Evolutionary conservation across 2,888 invertebrate genomes (phyloP).

Genomic region (Ashinkailepas kermadecensis): DNA sequence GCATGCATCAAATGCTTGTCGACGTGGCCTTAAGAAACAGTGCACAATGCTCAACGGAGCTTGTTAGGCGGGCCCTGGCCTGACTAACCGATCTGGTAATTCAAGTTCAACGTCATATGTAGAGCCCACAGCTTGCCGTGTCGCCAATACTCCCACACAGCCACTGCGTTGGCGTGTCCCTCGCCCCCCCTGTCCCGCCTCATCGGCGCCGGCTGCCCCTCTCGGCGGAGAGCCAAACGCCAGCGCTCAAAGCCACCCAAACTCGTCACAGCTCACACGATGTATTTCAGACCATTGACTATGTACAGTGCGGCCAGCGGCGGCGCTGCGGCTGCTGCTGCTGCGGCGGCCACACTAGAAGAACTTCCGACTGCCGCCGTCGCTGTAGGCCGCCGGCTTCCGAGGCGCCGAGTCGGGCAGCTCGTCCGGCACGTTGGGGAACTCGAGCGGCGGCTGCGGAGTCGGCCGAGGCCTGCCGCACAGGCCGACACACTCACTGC

Average conservation of each 20-base stretch:
- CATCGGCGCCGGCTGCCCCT: no score
- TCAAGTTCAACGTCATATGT: no score
- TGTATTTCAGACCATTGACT: not conserved
- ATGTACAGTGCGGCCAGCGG: not conserved
- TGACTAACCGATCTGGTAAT: no score
- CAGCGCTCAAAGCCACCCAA: not conserved
- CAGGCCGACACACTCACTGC: no score
- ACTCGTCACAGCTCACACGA: not conserved
- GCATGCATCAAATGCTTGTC: no score
- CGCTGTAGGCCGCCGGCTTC: not conserved
- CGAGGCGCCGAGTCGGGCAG: not conserved
- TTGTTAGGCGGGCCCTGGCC: no score
- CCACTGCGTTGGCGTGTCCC: no score
- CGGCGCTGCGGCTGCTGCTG: not conserved
- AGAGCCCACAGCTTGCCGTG: no score
- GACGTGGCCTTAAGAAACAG: no score
- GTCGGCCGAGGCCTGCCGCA: not conserved
- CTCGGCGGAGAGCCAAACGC: not conserved
- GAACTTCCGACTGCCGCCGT: not conserved
- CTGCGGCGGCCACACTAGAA: not conserved
- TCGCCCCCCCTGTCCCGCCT: no score
- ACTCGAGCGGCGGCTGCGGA: not conserved
- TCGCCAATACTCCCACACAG: no score
- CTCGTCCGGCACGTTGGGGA: constrained; percentile 16
- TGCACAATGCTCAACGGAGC: no score